Evolutionary conservation across 2,797 vertebrate genomes (phyloP), one percentile per base, ranked within the genome.

Genomic region (Pangasius djambal): DNA sequence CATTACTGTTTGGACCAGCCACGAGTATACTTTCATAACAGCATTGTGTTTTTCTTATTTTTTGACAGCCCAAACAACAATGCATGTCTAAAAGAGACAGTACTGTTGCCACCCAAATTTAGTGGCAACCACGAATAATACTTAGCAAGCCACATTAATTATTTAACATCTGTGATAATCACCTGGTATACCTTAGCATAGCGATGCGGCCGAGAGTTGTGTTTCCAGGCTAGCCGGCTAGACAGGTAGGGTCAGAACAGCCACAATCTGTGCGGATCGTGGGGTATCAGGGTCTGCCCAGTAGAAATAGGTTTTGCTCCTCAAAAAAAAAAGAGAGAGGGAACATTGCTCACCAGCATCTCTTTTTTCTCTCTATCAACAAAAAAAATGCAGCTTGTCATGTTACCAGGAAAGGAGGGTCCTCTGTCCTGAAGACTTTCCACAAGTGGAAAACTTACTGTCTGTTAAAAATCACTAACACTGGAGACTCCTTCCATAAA

Each of bases 401-500:
- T 4, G 16, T 16, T 55, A 55, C 55, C 15, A 50, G 9, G 8
- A 28, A 55, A 55, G 3, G 15, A 63, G 22, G 28, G 61, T 65
- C 10, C 28, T 65, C 9, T 28, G 25, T 65, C 28, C 28, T 65
- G 28, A n/a, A n/a, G 28, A n/a, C 9, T 10, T 67, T 67, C 28
- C 65, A 31, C 3, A 31, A 7, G 2, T 28, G 61, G 61, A 28
- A 63, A 63, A 63, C 25, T 10, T 63, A 9, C 34, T 37, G 20
- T 40, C 37, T 44, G 22, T 74, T 44, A 44, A 40, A 72, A 74
- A 44, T 2, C 8, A 74, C 31, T 22, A 25, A 74, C 37, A 40
- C 37, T 25, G 37, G 70, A 74, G 70, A 74, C 70, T 74, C 69
- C 69, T 72, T 72, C 34, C 70, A 40, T 72, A 40, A 72, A 40